phyloP scores from a whole-genome alignment of 2,888 invertebrate species.

The Hofmannophila pseudospretella region DNA sequence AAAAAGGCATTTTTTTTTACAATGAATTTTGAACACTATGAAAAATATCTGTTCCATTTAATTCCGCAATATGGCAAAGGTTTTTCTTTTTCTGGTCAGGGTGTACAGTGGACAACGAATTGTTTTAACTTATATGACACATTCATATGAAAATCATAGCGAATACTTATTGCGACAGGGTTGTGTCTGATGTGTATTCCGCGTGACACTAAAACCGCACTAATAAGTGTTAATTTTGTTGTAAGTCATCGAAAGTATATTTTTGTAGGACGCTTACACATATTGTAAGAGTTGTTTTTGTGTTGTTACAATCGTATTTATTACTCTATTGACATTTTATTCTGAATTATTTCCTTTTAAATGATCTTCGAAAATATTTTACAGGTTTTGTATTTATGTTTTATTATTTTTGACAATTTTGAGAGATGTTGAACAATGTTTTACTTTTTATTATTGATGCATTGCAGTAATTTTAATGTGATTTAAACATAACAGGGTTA shows the following conservation, averaged over 20 bases:
- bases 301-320: constrained; percentile 15
- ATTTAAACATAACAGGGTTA: constrained; percentile 1
- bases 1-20: too few species aligned
- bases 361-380: constrained; percentile 9
- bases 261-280: constrained; percentile 29
- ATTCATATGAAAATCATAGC: too few species aligned
- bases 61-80: too few species aligned
- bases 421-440: constrained; percentile 3
- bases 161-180: too few species aligned
- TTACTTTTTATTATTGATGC: constrained; percentile 11
- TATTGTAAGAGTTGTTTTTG: constrained; percentile 27
- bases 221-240: constrained; percentile 1
- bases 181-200: too few species aligned
- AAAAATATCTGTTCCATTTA: too few species aligned
- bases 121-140: too few species aligned
- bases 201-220: too few species aligned
- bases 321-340: constrained; percentile 11
- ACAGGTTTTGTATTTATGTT: constrained; percentile 5
- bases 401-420: constrained; percentile 9
- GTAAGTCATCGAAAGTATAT: constrained; percentile 27
- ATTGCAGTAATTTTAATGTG: neutral
- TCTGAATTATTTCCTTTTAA: neutral
- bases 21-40: too few species aligned
- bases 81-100: too few species aligned
- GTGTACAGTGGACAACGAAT: too few species aligned